Evolutionary conservation across 1,140 invertebrate species (phyloP), one percentile per base, ranked within the genome.

Genomic region (Hormaphis cornu): DNA sequence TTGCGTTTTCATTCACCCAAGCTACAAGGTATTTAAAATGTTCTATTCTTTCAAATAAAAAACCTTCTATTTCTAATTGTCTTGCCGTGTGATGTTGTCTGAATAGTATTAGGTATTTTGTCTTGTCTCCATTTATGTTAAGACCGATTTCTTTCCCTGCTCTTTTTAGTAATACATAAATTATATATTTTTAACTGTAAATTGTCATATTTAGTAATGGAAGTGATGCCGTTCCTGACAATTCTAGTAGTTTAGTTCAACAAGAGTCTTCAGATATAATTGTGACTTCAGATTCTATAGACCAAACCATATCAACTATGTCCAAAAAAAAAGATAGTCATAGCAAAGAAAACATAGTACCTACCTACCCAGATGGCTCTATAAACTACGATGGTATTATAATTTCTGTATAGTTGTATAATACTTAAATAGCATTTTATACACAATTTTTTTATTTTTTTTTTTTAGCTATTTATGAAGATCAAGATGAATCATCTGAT

Each of bases 391-490:
- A 74, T 73, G 72, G 74, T 74, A 70, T 69, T 53, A 69, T 46
- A 8, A 70, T 18, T 22, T 5, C 8, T n/a, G 6, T 6, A 18
- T n/a, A n/a, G 10, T 30, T 28, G 3, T 40, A 35, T 46, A 8
- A 16, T 52, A 30, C 16, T 53, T 20, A 20, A 30, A 12, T 44
- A n/a, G 26, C n/a, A 35, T 56, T 70, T 71, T 30, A n/a, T 33
- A 28, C 26, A 46, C 18, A 28, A 28, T 54, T 71, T 42, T 35
- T 7, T 35, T 71, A 40, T 69, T 69, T 72, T 37, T 72, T 63
- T 71, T 59, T 73, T 74, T 40, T 71, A 75, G 75, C 73, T 30
- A 66, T 76, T 33, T 76, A 76, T 56, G 75, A 76, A 71, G 74
- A 75, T 66, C 70, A 71, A 20, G 69, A 71, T 30, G 75, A 76